Conservation (phyloP, 2,797 vertebrate genomes). For the Xiphophorus birchmanni region DNA sequence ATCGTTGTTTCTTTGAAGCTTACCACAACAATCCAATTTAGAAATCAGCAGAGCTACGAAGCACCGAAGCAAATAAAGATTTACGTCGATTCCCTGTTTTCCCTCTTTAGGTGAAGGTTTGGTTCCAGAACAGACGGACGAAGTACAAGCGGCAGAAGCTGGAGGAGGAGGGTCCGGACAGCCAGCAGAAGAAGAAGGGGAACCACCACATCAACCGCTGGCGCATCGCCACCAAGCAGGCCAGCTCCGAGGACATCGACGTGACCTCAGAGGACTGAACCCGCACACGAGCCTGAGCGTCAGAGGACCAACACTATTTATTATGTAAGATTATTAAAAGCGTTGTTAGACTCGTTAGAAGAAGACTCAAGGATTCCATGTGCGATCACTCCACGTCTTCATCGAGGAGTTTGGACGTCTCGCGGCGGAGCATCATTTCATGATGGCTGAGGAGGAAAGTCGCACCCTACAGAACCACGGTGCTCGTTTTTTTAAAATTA, state of each 20-base stretch:
- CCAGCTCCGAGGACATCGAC: constrained; percentile 94
- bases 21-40: not conserved
- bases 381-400: constrained; percentile 46
- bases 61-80: not conserved
- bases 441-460: constrained; percentile 31
- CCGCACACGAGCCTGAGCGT: constrained; percentile 12
- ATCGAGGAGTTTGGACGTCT: constrained; percentile 17
- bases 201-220: constrained; percentile 98
- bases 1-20: not conserved
- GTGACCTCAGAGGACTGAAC: constrained; percentile 95
- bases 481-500: not conserved
- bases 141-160: constrained; percentile 99
- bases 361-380: constrained; percentile 56
- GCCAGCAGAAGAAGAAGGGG: constrained; percentile 97
- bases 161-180: constrained; percentile 96
- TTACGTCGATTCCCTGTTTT: not conserved
- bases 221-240: constrained; percentile 96
- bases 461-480: constrained; percentile 18
- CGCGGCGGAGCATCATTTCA: not conserved
- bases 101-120: constrained; percentile 91
- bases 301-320: constrained; percentile 83
- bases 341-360: constrained; percentile 68
- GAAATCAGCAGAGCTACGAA: not conserved
- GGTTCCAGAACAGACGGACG: constrained; percentile 98
- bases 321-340: constrained; percentile 77